These are phyloP conservation scores for Macropis europaea DNA, from an alignment of 2,888 invertebrate species.

Conservation along the genomic window DNA sequence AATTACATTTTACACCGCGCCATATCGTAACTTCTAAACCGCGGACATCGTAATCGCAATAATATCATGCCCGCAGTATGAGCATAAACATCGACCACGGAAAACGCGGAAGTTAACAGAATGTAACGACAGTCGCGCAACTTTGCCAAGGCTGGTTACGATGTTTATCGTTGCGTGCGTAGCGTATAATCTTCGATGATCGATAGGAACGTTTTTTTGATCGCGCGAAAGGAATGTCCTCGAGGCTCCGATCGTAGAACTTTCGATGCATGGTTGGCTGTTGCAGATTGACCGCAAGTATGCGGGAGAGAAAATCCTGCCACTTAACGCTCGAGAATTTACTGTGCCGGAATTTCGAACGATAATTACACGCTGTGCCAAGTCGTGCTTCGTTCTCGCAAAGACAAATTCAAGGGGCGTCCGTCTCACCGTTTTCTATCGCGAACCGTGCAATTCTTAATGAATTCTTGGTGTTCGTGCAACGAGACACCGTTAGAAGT, in stretches of 20 bases:
- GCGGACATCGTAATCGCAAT: constrained; percentile 17
- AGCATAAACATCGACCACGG: constrained; percentile 22
- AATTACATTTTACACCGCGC: constrained; percentile 22
- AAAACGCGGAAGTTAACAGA: constrained; percentile 10
- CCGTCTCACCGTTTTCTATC: constrained; percentile 30
- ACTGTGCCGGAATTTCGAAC: constrained; percentile 47
- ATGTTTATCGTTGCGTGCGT: constrained; percentile 6
- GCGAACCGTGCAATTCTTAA: constrained; percentile 56
- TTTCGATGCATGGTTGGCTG: neutral
- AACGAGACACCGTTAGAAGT: constrained; percentile 39
- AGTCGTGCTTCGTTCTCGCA: constrained; percentile 50
- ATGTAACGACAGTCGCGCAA: constrained; percentile 3
- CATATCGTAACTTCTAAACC: constrained; percentile 1
- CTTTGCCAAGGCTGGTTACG: neutral
- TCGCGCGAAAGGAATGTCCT: neutral
- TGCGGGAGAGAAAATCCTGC: constrained; percentile 51
- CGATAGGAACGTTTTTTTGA: neutral
- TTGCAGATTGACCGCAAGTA: constrained; percentile 19
- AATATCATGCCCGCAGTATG: constrained; percentile 23
- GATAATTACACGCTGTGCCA: constrained; percentile 61
- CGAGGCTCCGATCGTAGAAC: neutral
- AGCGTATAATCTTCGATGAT: neutral
- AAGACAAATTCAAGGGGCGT: constrained; percentile 58
- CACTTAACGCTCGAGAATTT: constrained; percentile 49
- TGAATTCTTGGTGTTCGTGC: constrained; percentile 56